Percentiles rank a stretch among this genome's conserved stretches.
Evolutionary conservation across 2,888 invertebrate genomes (phyloP).

Genomic region (Chymomyza fuscimana): DNA sequence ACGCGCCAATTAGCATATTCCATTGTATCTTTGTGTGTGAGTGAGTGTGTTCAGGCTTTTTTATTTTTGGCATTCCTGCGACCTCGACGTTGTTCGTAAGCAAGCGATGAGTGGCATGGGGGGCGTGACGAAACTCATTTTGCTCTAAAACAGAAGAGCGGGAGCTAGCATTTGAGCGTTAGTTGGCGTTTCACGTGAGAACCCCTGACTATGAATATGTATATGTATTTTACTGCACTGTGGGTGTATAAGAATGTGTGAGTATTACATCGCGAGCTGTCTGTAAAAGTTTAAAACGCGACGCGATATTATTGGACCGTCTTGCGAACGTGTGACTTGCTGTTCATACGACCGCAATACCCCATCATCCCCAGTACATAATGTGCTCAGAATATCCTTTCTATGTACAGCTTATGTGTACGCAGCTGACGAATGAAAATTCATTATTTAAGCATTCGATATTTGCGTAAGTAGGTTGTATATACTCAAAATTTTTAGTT

Average conservation of each 20-base stretch:
- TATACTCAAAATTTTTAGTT: constrained; percentile 2
- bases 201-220: constrained; percentile 15
- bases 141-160: constrained; percentile 38
- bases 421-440: constrained; percentile 68
- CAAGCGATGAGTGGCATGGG: constrained; percentile 58
- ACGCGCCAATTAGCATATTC: constrained; percentile 77
- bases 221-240: constrained; percentile 10
- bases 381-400: not conserved
- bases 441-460: constrained; percentile 35
- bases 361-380: constrained; percentile 56
- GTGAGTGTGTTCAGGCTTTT: constrained; percentile 49
- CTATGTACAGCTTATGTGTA: constrained; percentile 44
- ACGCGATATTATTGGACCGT: constrained; percentile 75
- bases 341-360: constrained; percentile 16
- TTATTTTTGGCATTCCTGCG: constrained; percentile 63
- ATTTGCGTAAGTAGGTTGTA: constrained; percentile 36
- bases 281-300: constrained; percentile 70
- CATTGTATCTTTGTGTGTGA: constrained; percentile 61
- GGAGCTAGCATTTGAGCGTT: constrained; percentile 18
- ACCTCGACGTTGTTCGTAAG: constrained; percentile 50
- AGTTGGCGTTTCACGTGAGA: constrained; percentile 36
- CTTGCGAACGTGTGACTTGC: constrained; percentile 55
- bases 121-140: constrained; percentile 69
- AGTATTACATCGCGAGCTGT: constrained; percentile 58
- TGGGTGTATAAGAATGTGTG: not conserved